These are phyloP conservation scores for Lepidochitona cinerea DNA, from an alignment of 2,888 invertebrate species.

Conservation along the genomic window DNA sequence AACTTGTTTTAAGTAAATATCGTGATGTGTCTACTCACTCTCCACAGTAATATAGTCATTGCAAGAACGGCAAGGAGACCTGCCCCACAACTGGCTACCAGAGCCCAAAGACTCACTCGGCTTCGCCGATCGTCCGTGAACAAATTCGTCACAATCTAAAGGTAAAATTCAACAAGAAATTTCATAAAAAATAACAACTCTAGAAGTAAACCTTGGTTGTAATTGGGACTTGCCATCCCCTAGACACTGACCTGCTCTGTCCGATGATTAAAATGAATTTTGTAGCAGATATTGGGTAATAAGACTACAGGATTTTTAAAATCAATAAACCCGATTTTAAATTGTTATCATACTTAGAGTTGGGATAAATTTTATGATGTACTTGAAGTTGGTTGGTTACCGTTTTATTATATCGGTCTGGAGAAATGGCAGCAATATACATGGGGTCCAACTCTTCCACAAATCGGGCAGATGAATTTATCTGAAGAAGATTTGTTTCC, in stretches of 20 bases:
- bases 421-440: background rate
- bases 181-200: background rate
- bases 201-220: too few relatives aligned
- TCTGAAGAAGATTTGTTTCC: background rate
- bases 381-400: background rate
- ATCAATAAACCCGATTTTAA: background rate
- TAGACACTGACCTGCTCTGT: too few relatives aligned
- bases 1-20: too few relatives aligned
- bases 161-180: background rate
- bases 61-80: background rate
- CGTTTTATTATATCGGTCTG: background rate
- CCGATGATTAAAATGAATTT: background rate
- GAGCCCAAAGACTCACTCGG: background rate
- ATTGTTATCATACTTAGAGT: background rate
- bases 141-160: background rate
- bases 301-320: background rate
- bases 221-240: too few relatives aligned
- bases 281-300: background rate
- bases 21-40: background rate
- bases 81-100: background rate
- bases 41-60: background rate
- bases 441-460: background rate
- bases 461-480: background rate
- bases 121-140: background rate
- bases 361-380: background rate